A percentile compares a stretch with the other conserved stretches of the same genome.
Conservation (phyloP, 2,797 vertebrate genomes). For the Ataeniobius toweri region DNA sequence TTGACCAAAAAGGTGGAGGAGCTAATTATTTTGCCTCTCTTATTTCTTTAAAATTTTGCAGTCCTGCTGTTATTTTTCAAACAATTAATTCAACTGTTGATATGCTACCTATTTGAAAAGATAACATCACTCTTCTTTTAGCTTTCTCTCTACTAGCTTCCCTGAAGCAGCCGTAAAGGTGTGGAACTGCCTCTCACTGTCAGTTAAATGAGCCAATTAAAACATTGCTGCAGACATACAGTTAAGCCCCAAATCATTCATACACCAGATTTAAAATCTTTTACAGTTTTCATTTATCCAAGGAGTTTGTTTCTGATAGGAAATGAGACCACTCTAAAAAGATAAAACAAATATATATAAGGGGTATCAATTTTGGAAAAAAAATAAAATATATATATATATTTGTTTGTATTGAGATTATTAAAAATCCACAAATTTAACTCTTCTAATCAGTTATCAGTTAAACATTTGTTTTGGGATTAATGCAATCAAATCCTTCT, state of each 20-base stretch:
- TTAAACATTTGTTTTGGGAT: no score
- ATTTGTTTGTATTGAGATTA: no score
- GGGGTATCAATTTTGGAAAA: no score
- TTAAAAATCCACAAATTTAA: no score
- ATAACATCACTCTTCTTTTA: not conserved
- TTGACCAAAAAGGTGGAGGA: not conserved
- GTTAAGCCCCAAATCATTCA: not conserved
- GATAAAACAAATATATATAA: no score
- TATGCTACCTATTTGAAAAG: not conserved
- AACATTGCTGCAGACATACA: not conserved
- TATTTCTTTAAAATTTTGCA: not conserved
- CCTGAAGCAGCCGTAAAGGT: not conserved
- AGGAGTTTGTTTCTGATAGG: no score
- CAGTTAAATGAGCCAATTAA: not conserved
- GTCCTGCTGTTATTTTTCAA: not conserved
- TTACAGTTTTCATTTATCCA: no score
- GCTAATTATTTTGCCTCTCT: not conserved
- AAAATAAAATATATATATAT: no score
- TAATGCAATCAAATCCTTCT: no score
- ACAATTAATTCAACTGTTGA: not conserved
- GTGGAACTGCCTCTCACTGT: not conserved
- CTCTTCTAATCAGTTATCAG: no score
- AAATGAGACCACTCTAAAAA: no score
- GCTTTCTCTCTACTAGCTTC: not conserved
- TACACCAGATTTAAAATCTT: not conserved